phyloP scores from a whole-genome alignment of 2,797 vertebrate species.

The Novumbra hubbsi region DNA sequence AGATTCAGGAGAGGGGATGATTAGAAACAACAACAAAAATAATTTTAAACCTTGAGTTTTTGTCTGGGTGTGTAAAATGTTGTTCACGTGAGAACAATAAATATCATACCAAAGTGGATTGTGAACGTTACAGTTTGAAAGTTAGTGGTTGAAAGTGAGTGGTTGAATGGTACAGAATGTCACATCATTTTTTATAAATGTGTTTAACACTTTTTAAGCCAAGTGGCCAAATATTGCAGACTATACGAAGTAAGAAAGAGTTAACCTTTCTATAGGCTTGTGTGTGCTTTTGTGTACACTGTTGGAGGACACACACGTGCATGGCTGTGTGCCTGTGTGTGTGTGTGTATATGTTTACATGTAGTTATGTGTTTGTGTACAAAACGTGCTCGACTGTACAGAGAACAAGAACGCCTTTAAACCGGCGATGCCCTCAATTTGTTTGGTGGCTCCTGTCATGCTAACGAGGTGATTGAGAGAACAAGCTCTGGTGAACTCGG shows the following conservation, averaged over 20 bases:
- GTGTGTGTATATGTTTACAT: constrained; percentile 41
- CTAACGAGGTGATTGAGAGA: constrained; percentile 74
- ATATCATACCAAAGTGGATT: no score
- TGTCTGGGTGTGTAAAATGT: no score
- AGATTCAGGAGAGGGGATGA: no score
- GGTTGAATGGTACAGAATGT: no score
- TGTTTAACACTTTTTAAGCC: neutral
- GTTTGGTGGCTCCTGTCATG: constrained; percentile 67
- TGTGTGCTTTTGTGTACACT: constrained; percentile 1
- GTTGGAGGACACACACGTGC: no score
- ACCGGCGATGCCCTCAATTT: constrained; percentile 58
- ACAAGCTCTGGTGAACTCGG: constrained; percentile 60
- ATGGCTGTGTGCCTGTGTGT: neutral
- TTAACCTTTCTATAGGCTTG: neutral
- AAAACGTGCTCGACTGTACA: constrained; percentile 18
- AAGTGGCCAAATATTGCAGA: neutral
- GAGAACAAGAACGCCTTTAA: constrained; percentile 34
- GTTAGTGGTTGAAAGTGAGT: no score
- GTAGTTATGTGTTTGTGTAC: constrained; percentile 51
- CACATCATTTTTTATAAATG: no score
- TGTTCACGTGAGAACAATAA: no score
- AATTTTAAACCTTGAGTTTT: no score
- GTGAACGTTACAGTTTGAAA: no score
- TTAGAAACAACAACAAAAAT: no score
- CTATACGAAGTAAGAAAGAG: neutral